phyloP scores from a whole-genome alignment of 2,797 vertebrate species.

The Cyclura pinguis region DNA sequence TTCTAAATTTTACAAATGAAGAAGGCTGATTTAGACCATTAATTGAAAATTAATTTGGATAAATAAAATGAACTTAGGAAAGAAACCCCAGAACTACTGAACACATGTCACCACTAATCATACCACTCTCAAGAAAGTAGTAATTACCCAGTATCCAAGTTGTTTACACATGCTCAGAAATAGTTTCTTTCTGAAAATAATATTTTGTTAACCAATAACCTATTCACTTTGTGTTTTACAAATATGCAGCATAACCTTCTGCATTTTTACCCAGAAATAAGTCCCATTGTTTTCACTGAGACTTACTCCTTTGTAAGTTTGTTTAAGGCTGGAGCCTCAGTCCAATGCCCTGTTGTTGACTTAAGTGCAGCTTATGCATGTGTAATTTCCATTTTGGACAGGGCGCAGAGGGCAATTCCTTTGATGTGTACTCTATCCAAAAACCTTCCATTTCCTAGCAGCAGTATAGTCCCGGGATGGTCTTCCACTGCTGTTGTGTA shows the following conservation, averaged over 20 bases:
- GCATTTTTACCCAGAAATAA: background rate
- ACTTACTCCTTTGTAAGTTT: too few relatives aligned
- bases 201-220: background rate
- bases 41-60: slow-evolving; percentile 29
- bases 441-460: too few relatives aligned
- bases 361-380: too few relatives aligned
- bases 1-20: slow-evolving; percentile 33
- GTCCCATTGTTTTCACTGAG: too few relatives aligned
- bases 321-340: too few relatives aligned
- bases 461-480: too few relatives aligned
- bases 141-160: background rate
- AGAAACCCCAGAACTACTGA: background rate
- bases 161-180: background rate
- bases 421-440: too few relatives aligned
- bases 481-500: too few relatives aligned
- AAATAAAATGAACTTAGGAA: background rate
- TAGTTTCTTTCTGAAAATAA: background rate
- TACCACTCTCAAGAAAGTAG: background rate
- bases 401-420: too few relatives aligned
- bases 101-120: background rate
- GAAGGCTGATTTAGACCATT: slow-evolving; percentile 24
- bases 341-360: too few relatives aligned
- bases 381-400: too few relatives aligned
- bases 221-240: background rate
- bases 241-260: background rate